A percentile compares a stretch with the other conserved stretches of the same genome.
phyloP scores from a whole-genome alignment of 2,888 invertebrate genomes.

The Apamea epomidion region DNA sequence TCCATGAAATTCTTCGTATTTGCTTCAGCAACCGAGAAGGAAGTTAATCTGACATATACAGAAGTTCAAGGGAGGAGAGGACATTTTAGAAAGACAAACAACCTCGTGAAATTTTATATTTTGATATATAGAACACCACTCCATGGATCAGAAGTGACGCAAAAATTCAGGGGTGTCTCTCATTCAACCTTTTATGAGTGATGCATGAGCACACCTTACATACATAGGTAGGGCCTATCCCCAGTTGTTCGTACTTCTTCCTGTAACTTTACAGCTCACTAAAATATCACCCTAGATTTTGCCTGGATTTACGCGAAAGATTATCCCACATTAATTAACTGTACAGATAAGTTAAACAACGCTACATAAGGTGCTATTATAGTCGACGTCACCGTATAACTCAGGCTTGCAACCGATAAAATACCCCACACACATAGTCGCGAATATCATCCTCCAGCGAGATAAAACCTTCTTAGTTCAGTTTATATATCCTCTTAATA shows the following conservation, averaged over 20 bases:
- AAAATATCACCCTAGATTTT: constrained; percentile 20
- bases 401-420: constrained; percentile 39
- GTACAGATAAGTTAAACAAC: constrained; percentile 40
- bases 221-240: not conserved
- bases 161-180: not conserved
- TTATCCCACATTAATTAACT: constrained; percentile 29
- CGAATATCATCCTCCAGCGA: constrained; percentile 47
- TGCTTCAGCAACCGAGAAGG: not conserved
- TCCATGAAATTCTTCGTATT: not conserved
- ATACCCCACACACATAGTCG: constrained; percentile 57
- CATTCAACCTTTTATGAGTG: not conserved
- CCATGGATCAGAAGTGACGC: not conserved
- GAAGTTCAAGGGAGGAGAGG: not conserved
- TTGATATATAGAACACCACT: not conserved
- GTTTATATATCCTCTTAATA: constrained; percentile 63
- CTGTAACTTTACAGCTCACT: not conserved
- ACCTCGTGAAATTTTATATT: not conserved
- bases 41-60: not conserved
- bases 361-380: constrained; percentile 32
- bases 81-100: not conserved
- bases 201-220: too few relatives aligned
- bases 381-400: constrained; percentile 30
- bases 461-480: constrained; percentile 60
- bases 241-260: too few relatives aligned
- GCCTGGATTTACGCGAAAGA: constrained; percentile 31